phyloP scores from a whole-genome alignment of 2,888 invertebrate species.

The Quadroppia sp. region DNA sequence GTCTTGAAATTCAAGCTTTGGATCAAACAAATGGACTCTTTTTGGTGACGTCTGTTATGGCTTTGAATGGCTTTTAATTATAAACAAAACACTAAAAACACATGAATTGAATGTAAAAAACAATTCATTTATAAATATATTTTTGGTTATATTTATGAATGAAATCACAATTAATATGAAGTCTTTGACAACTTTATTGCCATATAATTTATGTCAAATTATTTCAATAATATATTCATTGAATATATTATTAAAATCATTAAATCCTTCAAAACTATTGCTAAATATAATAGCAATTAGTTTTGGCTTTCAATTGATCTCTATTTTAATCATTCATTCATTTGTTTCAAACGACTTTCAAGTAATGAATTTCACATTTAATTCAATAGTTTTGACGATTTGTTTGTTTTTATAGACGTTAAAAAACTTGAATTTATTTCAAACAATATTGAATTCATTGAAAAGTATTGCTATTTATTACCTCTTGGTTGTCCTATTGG shows the following conservation, averaged over 20 bases:
- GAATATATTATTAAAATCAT: neutral
- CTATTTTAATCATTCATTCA: neutral
- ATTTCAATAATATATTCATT: slow-evolving; percentile 6
- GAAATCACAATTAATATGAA: neutral
- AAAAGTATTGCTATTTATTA: slow-evolving; percentile 12
- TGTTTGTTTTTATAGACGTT: neutral
- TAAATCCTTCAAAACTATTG: slow-evolving; percentile 20
- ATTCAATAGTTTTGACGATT: neutral
- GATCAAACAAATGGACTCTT: no score
- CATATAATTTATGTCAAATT: neutral
- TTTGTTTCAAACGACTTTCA: neutral
- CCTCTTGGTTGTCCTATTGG: neutral
- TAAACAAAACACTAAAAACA: no score
- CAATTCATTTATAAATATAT: no score
- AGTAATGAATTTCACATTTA: neutral
- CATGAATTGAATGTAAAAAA: no score
- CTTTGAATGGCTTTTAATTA: no score
- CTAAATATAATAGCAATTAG: neutral
- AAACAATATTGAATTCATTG: neutral
- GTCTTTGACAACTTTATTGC: neutral
- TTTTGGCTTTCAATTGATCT: neutral
- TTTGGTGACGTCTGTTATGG: no score
- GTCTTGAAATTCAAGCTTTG: no score
- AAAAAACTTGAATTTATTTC: neutral
- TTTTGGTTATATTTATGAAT: no score